Base-by-base conservation (phyloP, 2,888 invertebrate species). In the Quadroppia sp. region DNA sequence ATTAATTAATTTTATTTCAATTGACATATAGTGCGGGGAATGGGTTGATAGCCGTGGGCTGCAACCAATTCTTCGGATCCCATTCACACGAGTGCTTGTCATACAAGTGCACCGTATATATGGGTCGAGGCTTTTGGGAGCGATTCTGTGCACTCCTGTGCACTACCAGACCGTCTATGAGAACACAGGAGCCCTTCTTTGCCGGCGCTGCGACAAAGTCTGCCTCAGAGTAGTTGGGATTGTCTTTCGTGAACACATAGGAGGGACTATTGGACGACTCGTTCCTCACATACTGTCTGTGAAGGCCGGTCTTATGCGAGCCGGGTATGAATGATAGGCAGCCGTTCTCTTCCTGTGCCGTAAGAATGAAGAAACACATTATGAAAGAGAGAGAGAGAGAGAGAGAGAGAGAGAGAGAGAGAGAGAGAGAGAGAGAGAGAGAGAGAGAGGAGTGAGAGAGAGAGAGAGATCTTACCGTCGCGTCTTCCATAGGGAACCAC, bases 401-500 rank as follows among this genome's bases (percentile, higher is more conserved):
- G n/a, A n/a, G n/a, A n/a, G n/a, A n/a, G n/a, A n/a, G n/a, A n/a
- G n/a, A n/a, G n/a, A n/a, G n/a, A n/a, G n/a, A n/a, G n/a, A n/a
- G n/a, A n/a, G n/a, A n/a, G n/a, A n/a, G n/a, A n/a, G n/a, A n/a
- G n/a, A n/a, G n/a, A n/a, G n/a, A n/a, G n/a, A n/a, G n/a, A n/a
- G n/a, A n/a, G n/a, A n/a, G n/a, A n/a, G n/a, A n/a, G n/a, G n/a
- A n/a, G n/a, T n/a, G n/a, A n/a, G n/a, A n/a, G n/a, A n/a, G n/a
- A n/a, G n/a, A n/a, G n/a, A 36, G 36, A 7, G 25, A n/a, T 7
- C 42, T 2, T 69, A 88, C 77, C 0, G 91, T 93, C 0, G 95
- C 92, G 80, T 98, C 94, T 80, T 98, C 95, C 7, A 99, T 83
- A 0, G 99, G 94, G 77, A 99, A 89, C 99, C 99, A 99, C 80